phyloP scores from a whole-genome alignment of 2,797 vertebrate genomes.

The Neosilurus mollespiculum region DNA sequence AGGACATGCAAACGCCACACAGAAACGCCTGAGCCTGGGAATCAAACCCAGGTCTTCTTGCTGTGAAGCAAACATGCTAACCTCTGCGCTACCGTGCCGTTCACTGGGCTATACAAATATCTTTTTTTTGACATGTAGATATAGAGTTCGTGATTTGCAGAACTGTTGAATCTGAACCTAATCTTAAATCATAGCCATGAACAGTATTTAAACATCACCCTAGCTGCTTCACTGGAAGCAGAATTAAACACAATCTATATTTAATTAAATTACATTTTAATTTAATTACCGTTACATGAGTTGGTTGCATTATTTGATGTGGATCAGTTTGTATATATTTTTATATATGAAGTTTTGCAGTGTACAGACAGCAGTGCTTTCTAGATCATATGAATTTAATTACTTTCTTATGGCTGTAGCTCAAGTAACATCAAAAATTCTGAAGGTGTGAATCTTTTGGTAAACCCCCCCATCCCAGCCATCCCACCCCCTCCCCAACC shows the following conservation, averaged over 20 bases:
- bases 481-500: not conserved
- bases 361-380: conserved; percentile 27
- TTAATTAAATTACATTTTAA: not conserved
- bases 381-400: conserved; percentile 62
- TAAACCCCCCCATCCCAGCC: not conserved
- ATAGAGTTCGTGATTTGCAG: not conserved
- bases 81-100: not conserved
- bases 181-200: not conserved
- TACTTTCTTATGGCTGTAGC: conserved; percentile 68
- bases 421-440: conserved; percentile 25
- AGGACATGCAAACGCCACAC: too few relatives aligned
- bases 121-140: not conserved
- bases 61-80: too few relatives aligned
- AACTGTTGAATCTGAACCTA: not conserved
- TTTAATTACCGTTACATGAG: not conserved
- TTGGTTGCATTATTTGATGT: conserved; percentile 7
- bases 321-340: conserved; percentile 6
- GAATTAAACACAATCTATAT: not conserved
- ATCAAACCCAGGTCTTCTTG: too few relatives aligned
- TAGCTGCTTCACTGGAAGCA: not conserved
- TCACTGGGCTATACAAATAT: not conserved
- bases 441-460: conserved; percentile 7
- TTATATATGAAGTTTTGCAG: not conserved
- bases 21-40: too few relatives aligned
- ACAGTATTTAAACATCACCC: not conserved